phyloP scores from a whole-genome alignment of 1,140 invertebrate species.

The Caenorhabditis elegans region DNA sequence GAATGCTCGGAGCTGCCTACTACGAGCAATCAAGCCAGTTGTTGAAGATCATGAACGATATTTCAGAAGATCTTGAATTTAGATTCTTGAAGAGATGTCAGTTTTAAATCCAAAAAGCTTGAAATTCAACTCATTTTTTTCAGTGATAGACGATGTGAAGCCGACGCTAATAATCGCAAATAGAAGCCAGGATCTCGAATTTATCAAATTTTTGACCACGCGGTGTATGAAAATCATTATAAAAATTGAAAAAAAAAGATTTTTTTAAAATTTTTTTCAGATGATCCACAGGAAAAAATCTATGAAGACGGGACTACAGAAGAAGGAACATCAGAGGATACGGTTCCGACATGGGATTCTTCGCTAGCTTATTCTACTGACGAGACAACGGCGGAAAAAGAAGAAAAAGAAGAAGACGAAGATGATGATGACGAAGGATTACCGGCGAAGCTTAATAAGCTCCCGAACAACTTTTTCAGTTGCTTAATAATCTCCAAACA shows the following conservation, averaged over 20 bases:
- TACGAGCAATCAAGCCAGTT: constrained; percentile 39
- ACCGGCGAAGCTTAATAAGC: neutral
- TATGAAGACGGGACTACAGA: neutral
- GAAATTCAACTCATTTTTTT: neutral
- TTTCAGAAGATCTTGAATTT: constrained; percentile 45
- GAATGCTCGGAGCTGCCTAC: constrained; percentile 41
- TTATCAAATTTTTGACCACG: constrained; percentile 27
- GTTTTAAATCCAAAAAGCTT: neutral
- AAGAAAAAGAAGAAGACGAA: neutral
- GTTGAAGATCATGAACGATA: constrained; percentile 43
- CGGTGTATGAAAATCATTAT: neutral
- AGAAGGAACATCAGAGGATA: neutral
- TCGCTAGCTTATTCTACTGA: neutral
- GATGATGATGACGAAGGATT: constrained; percentile 25
- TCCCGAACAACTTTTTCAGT: constrained; percentile 36
- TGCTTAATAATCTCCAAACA: too few relatives aligned
- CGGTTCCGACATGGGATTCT: neutral
- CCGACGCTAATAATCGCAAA: constrained; percentile 39
- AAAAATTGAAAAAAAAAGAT: neutral
- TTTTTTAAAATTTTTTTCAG: neutral
- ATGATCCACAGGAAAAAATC: neutral
- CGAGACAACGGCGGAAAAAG: neutral
- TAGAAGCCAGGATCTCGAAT: constrained; percentile 36
- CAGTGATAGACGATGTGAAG: constrained; percentile 43
- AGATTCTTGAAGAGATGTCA: constrained; percentile 31